Base-by-base conservation (phyloP, 2,888 invertebrate genomes). In the Apamea monoglypha region DNA sequence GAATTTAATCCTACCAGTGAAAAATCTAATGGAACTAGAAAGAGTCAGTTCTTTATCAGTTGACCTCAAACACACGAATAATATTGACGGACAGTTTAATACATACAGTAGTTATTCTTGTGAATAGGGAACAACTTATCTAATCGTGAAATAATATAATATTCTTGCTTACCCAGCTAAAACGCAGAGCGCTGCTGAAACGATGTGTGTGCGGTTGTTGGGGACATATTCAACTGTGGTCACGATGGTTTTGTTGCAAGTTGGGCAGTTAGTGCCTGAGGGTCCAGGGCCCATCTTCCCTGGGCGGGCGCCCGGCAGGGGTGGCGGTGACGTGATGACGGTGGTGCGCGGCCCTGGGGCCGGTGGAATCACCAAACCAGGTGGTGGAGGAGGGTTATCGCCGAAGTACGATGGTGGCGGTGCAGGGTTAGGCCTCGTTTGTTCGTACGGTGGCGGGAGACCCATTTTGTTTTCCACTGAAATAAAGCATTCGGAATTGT, bases 401-500 rank as follows among this genome's bases (percentile, higher is more conserved):
- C 96, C 96, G 83, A 96, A 96, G 90, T 97, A 96, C 1, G 96
- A 95, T 0, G 96, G 96, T 2, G 96, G 96, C 4, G 96, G 96
- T 5, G 93, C 94, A 10, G 95, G 95, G 82, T 94, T 95, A 0
- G 95, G 92, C 18, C 93, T 90, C n/a, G 92, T 88, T 75, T 94
- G 95, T 82, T 96, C 95, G 86, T 97, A 96, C 2, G 96, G 96
- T 7, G 96, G 96, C 1, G 96, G 96, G 4, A 96, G 90, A 25
- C 96, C 96, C 95, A 96, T 96, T 91, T 97, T 97, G 81, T 96
- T 96, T 91, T 97, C 96, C 96, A 97, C 96, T 97, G 94, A 76
- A 96, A 95, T 76, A 29, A 44, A 78, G 2, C 21, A n/a, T 44
- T 14, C 7, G 10, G 14, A 66, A 75, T 72, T 53, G 18, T 50